Evolutionary conservation across 2,888 invertebrate species (phyloP), one percentile per base, ranked within the genome.

Genomic region (Coleophora deauratella): DNA sequence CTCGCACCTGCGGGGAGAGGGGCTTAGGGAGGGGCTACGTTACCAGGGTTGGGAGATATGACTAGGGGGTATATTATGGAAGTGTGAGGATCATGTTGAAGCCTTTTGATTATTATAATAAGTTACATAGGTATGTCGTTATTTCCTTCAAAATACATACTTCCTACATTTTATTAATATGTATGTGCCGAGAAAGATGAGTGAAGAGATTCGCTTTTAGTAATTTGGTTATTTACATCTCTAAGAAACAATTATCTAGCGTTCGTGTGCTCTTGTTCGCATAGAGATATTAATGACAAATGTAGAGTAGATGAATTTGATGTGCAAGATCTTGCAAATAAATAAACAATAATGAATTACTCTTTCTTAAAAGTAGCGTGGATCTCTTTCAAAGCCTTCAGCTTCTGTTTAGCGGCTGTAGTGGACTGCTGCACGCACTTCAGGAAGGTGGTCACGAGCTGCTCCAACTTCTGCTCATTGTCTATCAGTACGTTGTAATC

Each of bases 391-490:
- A 44, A 15, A 3, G 41, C 33, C 27, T 31, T 13, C 10, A 38
- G 28, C 14, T 38, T 44, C 33, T 33, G 38, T n/a, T 39, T 41
- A 11, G 38, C 27, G 8, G 41, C 38, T 8, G 38, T 33, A 4
- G 33, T 30, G 21, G 41, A n/a, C 33, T 44, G 41, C 33, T 41
- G 41, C 7, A 41, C 15, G 38, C 41, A 44, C 27, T 44, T 44
- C 15, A 44, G 13, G 33, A 44, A 36, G 8, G 33, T 21, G 10
- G 34, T 33, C n/a, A 33, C 38, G 3, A 41, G 12, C 11, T 44
- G 41, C 11, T 41, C 38, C 9, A 44, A 3, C 31, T 41, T 44
- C 36, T 44, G 35, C 33, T 41, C 44, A 14, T 44, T 44, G 8
- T 44, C 41, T 4, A 11, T n/a, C 10, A 44, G 12, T 6, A 33